These are phyloP conservation scores for Steinernema carpocapsae DNA, from an alignment of 2,888 invertebrate species.

Conservation along the genomic window DNA sequence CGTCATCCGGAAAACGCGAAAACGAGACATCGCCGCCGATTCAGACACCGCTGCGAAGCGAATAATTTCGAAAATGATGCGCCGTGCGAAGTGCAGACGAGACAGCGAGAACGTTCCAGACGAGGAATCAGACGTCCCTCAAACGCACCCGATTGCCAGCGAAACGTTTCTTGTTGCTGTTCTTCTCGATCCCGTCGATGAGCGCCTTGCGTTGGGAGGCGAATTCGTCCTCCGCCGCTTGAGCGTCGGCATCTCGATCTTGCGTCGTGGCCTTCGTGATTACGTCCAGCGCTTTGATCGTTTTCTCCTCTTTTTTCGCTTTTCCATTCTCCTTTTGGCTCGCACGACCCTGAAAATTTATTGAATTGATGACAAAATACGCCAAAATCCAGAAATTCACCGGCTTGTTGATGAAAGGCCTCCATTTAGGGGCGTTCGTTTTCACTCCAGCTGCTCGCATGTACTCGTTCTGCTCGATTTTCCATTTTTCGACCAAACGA, in stretches of 20 bases:
- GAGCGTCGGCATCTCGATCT: not conserved
- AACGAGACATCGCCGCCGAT: not conserved
- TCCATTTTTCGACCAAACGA: slow-evolving; percentile 60
- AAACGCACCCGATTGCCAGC: not conserved
- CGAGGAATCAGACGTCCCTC: too few relatives aligned
- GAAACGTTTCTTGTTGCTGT: not conserved
- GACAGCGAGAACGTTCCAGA: too few relatives aligned
- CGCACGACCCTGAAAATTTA: not conserved
- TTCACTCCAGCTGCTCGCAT: not conserved
- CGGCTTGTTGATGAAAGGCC: slow-evolving; percentile 48
- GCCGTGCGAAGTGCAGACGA: too few relatives aligned
- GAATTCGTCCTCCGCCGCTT: not conserved
- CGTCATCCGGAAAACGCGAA: not conserved
- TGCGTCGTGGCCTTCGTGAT: not conserved
- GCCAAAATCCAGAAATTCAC: not conserved
- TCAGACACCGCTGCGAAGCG: not conserved
- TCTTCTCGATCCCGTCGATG: not conserved
- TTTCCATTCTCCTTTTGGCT: not conserved
- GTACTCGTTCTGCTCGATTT: slow-evolving; percentile 47
- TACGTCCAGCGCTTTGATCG: slow-evolving; percentile 11
- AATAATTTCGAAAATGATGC: not conserved
- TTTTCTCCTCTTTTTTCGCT: not conserved
- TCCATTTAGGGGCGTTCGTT: slow-evolving; percentile 51
- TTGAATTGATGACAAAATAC: not conserved
- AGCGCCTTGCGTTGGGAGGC: not conserved